phyloP scores from a whole-genome alignment of 2,888 invertebrate species.

The Platerodrilus igneus region DNA sequence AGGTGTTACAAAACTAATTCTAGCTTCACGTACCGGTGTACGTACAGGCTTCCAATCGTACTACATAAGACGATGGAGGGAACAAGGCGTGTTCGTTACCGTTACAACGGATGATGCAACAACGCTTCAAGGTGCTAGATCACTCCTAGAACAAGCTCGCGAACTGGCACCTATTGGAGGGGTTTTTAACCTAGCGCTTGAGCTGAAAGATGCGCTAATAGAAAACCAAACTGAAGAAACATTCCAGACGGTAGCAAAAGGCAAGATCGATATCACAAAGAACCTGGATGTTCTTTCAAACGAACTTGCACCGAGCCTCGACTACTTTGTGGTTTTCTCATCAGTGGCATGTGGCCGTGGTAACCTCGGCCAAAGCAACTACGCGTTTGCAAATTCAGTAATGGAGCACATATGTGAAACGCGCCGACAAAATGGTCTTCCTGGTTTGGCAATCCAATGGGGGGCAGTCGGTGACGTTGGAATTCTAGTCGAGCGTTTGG shows the following conservation, averaged over 20 bases:
- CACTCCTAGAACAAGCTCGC: constrained; percentile 60
- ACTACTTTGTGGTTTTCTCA: constrained; percentile 94
- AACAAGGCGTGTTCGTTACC: constrained; percentile 57
- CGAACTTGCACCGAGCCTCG: constrained; percentile 69
- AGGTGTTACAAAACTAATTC: constrained; percentile 78
- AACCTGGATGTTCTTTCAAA: constrained; percentile 77
- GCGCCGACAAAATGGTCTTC: constrained; percentile 76
- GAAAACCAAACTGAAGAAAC: constrained; percentile 78
- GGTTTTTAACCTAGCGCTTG: constrained; percentile 92
- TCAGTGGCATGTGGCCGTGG: constrained; percentile 95
- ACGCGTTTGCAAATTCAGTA: constrained; percentile 92
- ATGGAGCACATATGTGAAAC: constrained; percentile 94
- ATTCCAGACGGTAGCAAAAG: constrained; percentile 73
- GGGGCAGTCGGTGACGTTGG: constrained; percentile 98
- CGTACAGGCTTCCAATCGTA: constrained; percentile 89
- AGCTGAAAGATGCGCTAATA: constrained; percentile 79
- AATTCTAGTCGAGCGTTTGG: constrained; percentile 82
- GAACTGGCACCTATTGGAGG: constrained; percentile 71
- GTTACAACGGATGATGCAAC: constrained; percentile 64
- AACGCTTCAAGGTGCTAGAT: constrained; percentile 57
- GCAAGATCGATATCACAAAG: constrained; percentile 82
- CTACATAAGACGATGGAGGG: constrained; percentile 67
- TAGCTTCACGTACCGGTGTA: constrained; percentile 86
- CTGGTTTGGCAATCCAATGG: constrained; percentile 92
- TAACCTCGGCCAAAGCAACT: constrained; percentile 94